A percentile compares a stretch with the other conserved stretches of the same genome.
These are phyloP conservation scores for Aegithalos caudatus DNA, from an alignment of 2,113 vertebrate species.

Conservation along the genomic window DNA sequence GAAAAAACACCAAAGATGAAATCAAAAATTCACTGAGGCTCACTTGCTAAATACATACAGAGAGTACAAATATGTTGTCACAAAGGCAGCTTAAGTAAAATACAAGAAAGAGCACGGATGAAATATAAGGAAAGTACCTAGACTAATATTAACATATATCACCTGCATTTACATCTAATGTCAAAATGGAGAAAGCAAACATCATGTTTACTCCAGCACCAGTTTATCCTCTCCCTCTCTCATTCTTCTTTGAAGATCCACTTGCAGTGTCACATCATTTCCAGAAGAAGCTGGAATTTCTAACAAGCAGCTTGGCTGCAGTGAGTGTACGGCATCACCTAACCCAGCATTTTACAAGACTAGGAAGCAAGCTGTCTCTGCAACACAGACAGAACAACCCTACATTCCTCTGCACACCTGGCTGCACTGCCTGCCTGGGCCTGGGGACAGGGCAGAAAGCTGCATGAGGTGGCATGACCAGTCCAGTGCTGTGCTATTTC, in stretches of 20 bases:
- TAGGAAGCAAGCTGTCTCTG: not conserved
- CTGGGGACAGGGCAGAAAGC: not conserved
- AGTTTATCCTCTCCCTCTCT: not conserved
- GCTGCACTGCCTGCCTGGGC: not conserved
- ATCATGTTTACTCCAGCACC: not conserved
- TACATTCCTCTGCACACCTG: not conserved
- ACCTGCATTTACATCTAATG: not conserved
- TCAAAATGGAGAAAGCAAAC: not conserved
- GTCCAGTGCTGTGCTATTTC: not conserved
- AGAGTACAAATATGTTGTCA: not conserved
- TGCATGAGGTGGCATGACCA: fast-evolving
- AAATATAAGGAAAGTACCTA: not conserved
- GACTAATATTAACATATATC: not conserved
- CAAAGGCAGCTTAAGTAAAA: fast-evolving
- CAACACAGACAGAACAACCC: not conserved
- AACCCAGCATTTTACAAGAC: not conserved
- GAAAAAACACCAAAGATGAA: not conserved
- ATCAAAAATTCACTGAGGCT: not conserved
- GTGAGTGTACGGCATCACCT: fast-evolving
- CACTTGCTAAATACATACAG: not conserved
- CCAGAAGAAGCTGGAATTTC: not conserved
- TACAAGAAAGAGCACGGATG: not conserved
- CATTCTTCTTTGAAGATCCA: not conserved
- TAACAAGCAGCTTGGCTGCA: not conserved
- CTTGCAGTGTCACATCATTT: not conserved